These are phyloP conservation scores for Platichthys stellatus DNA, from an alignment of 2,113 vertebrate genomes.

Conservation along the genomic window DNA sequence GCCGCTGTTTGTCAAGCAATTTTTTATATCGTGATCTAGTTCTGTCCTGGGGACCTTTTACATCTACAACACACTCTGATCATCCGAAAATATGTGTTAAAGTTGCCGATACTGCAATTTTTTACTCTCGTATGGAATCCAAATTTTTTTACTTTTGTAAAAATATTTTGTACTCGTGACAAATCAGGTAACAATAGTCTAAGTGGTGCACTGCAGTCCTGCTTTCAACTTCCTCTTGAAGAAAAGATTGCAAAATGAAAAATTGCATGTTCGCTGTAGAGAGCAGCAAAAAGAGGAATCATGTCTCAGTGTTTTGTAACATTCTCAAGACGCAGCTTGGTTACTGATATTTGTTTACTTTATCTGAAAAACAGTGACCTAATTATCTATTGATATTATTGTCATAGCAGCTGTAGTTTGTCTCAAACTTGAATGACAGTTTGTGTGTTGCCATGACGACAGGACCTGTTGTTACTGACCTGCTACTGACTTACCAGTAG, in stretches of 20 bases:
- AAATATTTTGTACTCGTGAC: not conserved
- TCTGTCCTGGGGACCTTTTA: too few species aligned
- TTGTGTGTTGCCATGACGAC: not conserved
- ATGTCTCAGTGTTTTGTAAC: conserved; percentile 48
- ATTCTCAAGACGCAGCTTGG: conserved; percentile 2
- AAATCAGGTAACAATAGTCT: conserved; percentile 1
- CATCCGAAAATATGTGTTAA: not conserved
- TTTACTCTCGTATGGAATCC: not conserved
- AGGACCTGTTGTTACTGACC: not conserved
- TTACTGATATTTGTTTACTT: not conserved
- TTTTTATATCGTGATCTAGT: not conserved
- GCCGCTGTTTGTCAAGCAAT: not conserved
- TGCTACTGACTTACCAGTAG: conserved; percentile 35
- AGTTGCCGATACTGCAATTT: not conserved
- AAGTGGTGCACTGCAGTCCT: conserved; percentile 23
- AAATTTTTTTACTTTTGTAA: not conserved
- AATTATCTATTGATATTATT: not conserved
- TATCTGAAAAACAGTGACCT: not conserved
- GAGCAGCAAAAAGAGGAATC: conserved; percentile 75
- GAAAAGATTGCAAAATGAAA: conserved; percentile 77
- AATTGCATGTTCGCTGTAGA: conserved; percentile 57
- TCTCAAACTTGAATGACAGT: not conserved
- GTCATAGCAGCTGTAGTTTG: not conserved
- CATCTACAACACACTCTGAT: not conserved
- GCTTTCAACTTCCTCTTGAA: conserved; percentile 69